These are phyloP conservation scores for Cyphomyrus plagiostoma DNA, from an alignment of 2,113 vertebrate species.

Conservation along the genomic window DNA sequence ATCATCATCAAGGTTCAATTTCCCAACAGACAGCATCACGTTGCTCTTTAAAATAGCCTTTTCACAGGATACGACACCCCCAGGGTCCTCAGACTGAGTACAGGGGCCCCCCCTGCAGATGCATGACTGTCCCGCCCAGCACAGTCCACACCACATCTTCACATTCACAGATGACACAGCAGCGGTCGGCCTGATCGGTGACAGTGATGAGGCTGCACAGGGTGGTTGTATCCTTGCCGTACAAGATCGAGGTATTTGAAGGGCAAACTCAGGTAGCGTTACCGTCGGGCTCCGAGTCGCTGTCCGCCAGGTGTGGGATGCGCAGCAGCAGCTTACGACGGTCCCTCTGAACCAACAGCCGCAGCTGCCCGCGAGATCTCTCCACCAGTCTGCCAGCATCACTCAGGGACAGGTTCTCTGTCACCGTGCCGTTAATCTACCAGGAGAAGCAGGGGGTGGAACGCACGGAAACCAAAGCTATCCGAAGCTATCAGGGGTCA, in stretches of 20 bases:
- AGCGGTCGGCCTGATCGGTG: background rate
- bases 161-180: background rate
- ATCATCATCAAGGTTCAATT: background rate
- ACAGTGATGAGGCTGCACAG: background rate
- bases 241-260: background rate
- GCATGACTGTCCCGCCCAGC: background rate
- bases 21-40: background rate
- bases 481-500: background rate
- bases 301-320: conserved; percentile 85
- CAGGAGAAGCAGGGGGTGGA: background rate
- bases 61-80: background rate
- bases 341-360: conserved; percentile 88
- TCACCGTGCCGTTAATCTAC: conserved; percentile 95
- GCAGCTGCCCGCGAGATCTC: conserved; percentile 87
- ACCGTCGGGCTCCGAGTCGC: conserved; percentile 95
- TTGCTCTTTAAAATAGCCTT: background rate
- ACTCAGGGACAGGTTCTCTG: conserved; percentile 89
- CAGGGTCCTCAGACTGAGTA: background rate
- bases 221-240: background rate
- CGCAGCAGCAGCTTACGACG: conserved; percentile 79
- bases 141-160: background rate
- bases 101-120: background rate
- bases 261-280: conserved; percentile 37
- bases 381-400: conserved; percentile 94
- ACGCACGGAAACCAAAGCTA: background rate